phyloP scores from a whole-genome alignment of 2,113 vertebrate species.

The Myanophis thanlyinensis region DNA sequence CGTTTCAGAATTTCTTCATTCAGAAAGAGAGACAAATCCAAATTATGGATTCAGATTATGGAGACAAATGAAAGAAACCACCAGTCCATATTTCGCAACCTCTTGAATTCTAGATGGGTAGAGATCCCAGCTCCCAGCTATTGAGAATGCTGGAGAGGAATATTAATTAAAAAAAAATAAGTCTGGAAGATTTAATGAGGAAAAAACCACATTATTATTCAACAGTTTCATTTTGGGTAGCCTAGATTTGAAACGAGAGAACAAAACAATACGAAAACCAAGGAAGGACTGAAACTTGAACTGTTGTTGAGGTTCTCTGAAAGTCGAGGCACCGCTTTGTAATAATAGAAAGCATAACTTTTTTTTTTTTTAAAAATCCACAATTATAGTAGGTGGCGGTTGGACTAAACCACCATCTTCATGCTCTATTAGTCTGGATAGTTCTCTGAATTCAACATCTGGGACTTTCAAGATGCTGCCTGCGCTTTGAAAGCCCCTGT shows the following conservation, averaged over 20 bases:
- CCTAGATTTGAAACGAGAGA: not conserved
- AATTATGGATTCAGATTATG: not conserved
- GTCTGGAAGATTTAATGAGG: too few species aligned
- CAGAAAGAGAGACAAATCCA: not conserved
- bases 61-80: not conserved
- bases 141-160: not conserved
- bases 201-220: not conserved
- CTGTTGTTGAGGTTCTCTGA: not conserved
- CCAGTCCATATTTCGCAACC: not conserved
- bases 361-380: too few species aligned
- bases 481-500: not conserved
- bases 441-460: constrained; percentile 8
- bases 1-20: not conserved
- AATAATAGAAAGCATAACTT: not conserved
- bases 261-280: not conserved
- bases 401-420: not conserved
- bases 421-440: not conserved
- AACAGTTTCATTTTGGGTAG: not conserved
- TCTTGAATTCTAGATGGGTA: not conserved
- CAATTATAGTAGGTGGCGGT: not conserved
- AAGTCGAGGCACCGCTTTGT: not conserved
- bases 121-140: not conserved
- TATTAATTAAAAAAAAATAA: not conserved
- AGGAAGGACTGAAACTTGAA: not conserved
- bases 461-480: not conserved